These are phyloP conservation scores for Zelleria hepariella DNA, from an alignment of 2,888 invertebrate genomes.

Conservation along the genomic window DNA sequence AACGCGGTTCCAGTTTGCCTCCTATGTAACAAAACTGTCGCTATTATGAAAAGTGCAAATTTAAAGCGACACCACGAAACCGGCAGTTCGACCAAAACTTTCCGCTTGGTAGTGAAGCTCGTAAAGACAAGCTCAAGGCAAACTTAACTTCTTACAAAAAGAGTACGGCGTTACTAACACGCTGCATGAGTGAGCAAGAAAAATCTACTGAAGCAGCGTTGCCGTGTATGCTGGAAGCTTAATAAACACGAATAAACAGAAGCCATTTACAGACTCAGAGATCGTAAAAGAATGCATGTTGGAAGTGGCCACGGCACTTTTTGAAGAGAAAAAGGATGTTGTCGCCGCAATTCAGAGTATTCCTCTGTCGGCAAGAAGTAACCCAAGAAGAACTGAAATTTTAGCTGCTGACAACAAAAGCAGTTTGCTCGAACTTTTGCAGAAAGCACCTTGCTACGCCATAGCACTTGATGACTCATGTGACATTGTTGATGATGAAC, in stretches of 20 bases:
- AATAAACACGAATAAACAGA: constrained; percentile 18
- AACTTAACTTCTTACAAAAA: constrained; percentile 11
- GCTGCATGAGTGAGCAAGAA: constrained; percentile 16
- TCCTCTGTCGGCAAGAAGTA: constrained; percentile 19
- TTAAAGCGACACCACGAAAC: constrained; percentile 14
- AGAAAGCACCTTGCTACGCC: constrained; percentile 19
- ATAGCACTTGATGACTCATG: constrained; percentile 25
- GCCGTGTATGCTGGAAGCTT: constrained; percentile 17
- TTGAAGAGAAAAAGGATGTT: constrained; percentile 10
- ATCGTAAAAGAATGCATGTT: constrained; percentile 16
- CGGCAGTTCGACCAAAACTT: constrained; percentile 15
- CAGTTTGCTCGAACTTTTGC: constrained; percentile 13
- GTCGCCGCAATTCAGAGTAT: constrained; percentile 13
- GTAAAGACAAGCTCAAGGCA: constrained; percentile 15
- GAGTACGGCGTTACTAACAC: constrained; percentile 12
- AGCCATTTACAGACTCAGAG: constrained; percentile 17
- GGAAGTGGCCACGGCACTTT: constrained; percentile 10
- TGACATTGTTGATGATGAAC: constrained; percentile 24
- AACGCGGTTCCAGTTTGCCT: constrained; percentile 12
- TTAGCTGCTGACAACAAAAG: constrained; percentile 19
- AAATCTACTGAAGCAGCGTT: constrained; percentile 15
- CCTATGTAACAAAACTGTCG: constrained; percentile 10
- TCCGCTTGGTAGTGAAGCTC: constrained; percentile 12
- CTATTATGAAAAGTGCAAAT: constrained; percentile 12
- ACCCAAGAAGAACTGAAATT: constrained; percentile 23